phyloP scores from a whole-genome alignment of 1,140 invertebrate genomes.

The Bombus sibiricus region DNA sequence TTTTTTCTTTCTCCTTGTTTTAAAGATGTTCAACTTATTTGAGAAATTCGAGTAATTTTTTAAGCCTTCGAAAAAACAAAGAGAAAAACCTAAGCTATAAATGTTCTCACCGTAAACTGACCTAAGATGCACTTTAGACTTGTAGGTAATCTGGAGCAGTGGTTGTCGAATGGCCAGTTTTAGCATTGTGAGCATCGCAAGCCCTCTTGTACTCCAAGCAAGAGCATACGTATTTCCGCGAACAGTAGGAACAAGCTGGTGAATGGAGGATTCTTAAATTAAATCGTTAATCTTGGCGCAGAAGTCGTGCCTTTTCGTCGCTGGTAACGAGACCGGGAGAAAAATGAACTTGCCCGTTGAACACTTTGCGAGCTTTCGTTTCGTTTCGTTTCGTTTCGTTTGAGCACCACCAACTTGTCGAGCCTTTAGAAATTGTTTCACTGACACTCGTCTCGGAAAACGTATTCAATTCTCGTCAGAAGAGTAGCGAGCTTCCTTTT shows the following conservation, averaged over 20 bases:
- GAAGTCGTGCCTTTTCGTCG: slow-evolving; percentile 24
- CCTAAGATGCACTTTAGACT: slow-evolving; percentile 13
- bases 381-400: neutral
- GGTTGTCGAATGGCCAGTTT: neutral
- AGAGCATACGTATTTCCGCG: neutral
- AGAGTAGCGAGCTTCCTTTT: slow-evolving; percentile 7
- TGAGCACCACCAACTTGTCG: slow-evolving; percentile 33
- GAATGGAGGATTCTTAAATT: slow-evolving; percentile 72
- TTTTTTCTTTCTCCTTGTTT: no score
- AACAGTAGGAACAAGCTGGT: slow-evolving; percentile 45
- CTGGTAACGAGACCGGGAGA: slow-evolving; percentile 7
- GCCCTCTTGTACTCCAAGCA: neutral
- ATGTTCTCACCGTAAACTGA: neutral
- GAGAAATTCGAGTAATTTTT: neutral
- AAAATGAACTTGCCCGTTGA: slow-evolving; percentile 1
- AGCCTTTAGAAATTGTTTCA: slow-evolving; percentile 49
- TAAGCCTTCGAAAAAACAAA: no score
- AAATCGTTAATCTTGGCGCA: slow-evolving; percentile 58
- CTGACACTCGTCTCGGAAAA: slow-evolving; percentile 48
- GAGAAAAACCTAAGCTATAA: neutral
- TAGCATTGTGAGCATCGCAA: neutral
- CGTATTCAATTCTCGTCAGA: slow-evolving; percentile 37
- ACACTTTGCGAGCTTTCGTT: neutral
- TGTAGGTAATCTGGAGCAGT: neutral
- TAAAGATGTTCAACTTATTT: neutral